Percentiles rank a stretch among this genome's conserved stretches.
Evolutionary conservation across 2,888 invertebrate genomes (phyloP).

Genomic region (Tortricodes alternella): DNA sequence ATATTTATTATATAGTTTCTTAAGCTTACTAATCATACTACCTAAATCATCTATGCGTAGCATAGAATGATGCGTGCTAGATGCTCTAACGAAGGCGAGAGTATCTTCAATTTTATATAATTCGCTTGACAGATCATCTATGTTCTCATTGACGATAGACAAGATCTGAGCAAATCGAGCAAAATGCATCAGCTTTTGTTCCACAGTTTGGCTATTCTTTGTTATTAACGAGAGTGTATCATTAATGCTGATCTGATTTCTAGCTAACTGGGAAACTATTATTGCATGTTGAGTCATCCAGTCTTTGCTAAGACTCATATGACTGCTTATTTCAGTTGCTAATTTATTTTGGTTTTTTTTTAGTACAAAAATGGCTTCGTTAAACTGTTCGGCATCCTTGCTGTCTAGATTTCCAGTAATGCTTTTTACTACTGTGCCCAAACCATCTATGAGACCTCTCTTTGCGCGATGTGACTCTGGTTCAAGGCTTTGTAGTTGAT

Average conservation of each 20-base stretch:
- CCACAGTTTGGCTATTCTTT: background rate
- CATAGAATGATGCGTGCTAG: conserved; percentile 21
- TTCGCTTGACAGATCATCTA: conserved; percentile 8
- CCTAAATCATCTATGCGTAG: background rate
- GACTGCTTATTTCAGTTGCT: background rate
- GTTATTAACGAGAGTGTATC: background rate
- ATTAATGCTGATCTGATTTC: background rate
- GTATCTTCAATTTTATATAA: conserved; percentile 15
- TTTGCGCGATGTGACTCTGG: conserved; percentile 22
- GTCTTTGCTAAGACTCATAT: background rate
- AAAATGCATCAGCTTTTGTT: background rate
- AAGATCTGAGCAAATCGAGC: background rate
- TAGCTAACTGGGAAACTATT: background rate
- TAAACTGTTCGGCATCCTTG: conserved; percentile 3
- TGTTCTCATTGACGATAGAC: background rate
- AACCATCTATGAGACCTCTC: conserved; percentile 30
- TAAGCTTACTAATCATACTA: background rate
- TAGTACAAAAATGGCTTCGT: conserved; percentile 5
- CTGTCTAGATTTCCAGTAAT: conserved; percentile 33
- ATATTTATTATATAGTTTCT: background rate
- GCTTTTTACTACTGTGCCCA: conserved; percentile 32
- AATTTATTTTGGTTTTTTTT: conserved; percentile 25
- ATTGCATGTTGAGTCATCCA: background rate
- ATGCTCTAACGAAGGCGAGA: conserved; percentile 19
- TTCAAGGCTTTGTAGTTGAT: conserved; percentile 27